phyloP scores from a whole-genome alignment of 2,888 invertebrate genomes.

The Trichacis sp. region DNA sequence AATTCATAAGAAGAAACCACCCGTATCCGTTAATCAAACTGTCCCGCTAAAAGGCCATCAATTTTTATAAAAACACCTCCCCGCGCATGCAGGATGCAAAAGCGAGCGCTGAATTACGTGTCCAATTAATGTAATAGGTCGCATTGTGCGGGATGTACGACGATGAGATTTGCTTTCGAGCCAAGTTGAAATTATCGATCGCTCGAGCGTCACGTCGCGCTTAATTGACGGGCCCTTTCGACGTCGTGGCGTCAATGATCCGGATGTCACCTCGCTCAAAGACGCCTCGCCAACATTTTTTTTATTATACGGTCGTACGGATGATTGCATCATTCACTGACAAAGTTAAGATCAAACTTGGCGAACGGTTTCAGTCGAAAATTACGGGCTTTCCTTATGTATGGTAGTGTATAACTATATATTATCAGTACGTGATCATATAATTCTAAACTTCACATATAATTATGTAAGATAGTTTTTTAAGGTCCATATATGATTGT shows the following conservation, averaged over 20 bases:
- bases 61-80: constrained; percentile 1
- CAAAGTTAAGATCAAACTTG: too few relatives aligned
- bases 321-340: too few relatives aligned
- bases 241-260: constrained; percentile 23
- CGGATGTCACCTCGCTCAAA: background rate
- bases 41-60: background rate
- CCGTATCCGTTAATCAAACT: background rate
- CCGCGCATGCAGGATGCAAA: background rate
- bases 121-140: constrained; percentile 1
- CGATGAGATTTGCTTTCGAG: constrained; percentile 36
- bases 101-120: background rate
- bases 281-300: too few relatives aligned
- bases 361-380: too few relatives aligned
- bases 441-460: too few relatives aligned
- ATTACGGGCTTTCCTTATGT: too few relatives aligned
- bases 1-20: background rate
- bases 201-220: constrained; percentile 21
- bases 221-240: constrained; percentile 37
- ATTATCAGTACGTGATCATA: too few relatives aligned
- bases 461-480: too few relatives aligned
- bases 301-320: too few relatives aligned
- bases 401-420: too few relatives aligned
- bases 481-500: too few relatives aligned
- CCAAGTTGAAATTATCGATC: constrained; percentile 30
- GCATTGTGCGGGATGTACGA: constrained; percentile 11